Base-by-base conservation (phyloP, 2,113 vertebrate genomes). In the Neogale vison region DNA sequence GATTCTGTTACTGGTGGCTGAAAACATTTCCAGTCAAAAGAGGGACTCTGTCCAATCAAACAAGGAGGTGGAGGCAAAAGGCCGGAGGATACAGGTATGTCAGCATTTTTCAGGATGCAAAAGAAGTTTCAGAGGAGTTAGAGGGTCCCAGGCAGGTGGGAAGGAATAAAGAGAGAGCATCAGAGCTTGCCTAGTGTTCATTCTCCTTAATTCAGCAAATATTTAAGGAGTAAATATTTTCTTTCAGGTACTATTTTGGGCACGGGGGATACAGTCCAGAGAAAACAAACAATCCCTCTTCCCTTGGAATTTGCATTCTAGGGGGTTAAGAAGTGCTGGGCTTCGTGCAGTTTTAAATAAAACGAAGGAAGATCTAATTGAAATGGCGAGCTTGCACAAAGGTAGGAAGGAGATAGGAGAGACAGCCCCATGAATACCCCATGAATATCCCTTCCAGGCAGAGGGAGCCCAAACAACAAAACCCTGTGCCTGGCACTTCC, bases 1-100 rank as follows among this genome's bases (percentile, higher is more conserved):
- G 42, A 74, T 93, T 83, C 18, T 79, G 39, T 79, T 88, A 77
- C 29, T 36, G 61, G 36, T 83, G 18, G 13, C 6, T 67, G 13
- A 74, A 89, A 84, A 88, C 42, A 95, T 89, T 95, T 71, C 45
- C 18, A 85, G 14, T 82, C 55, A 47, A 77, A 82, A 72, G n/a
- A 88, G 24, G 15, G 71, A 21, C 29, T 39, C 13, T 82, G 29
- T 63, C 61, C 61, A 65, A 31, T 65, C 63, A 31, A 15, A 65
- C 4, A 65, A 13, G 36, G 23, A 6, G 8, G 31, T 55, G 0
- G 2, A 11, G 21, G 36, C 52, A 55, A 72, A 91, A 21, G 24
- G 1, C 29, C 86, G 18, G 39, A 93, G 45, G n/a, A 20, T 39
- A 55, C 47, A 95, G 65, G 31, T 29, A 39, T 3, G 39, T 23